Evolutionary conservation across 2,888 invertebrate species (phyloP).

Genomic region (Tribolium freemani): DNA sequence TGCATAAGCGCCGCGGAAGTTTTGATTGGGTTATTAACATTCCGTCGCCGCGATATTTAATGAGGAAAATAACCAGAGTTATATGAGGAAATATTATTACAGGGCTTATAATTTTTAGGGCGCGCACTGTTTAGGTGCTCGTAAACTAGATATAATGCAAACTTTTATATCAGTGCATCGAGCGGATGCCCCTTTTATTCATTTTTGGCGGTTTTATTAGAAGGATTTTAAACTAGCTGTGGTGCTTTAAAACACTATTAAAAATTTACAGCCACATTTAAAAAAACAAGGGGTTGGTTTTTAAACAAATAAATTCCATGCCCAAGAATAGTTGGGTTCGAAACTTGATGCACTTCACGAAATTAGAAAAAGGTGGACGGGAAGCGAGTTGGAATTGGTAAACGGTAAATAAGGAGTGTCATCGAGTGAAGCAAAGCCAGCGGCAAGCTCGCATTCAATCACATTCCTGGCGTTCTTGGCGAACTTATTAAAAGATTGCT

Average conservation of each 20-base stretch:
- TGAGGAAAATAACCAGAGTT: slow-evolving; percentile 26
- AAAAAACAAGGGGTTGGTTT: neutral
- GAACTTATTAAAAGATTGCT: slow-evolving; percentile 66
- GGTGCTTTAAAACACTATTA: neutral
- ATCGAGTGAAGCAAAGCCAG: slow-evolving; percentile 41
- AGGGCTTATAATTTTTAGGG: neutral
- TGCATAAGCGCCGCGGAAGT: slow-evolving; percentile 40
- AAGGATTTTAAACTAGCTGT: too few relatives aligned
- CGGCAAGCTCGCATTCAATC: slow-evolving; percentile 55
- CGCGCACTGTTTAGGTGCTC: neutral
- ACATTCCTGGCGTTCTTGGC: slow-evolving; percentile 59
- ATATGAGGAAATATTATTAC: slow-evolving; percentile 10
- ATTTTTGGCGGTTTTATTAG: neutral
- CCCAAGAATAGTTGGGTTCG: neutral
- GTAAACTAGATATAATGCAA: slow-evolving; percentile 2
- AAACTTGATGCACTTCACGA: slow-evolving; percentile 25
- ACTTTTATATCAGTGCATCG: slow-evolving; percentile 2
- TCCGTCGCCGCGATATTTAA: slow-evolving; percentile 30
- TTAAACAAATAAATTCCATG: neutral
- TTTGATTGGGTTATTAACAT: slow-evolving; percentile 46
- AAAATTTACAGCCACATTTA: neutral
- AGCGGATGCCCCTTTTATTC: neutral
- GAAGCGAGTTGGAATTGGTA: slow-evolving; percentile 39
- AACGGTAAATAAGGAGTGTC: slow-evolving; percentile 57
- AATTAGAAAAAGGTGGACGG: slow-evolving; percentile 26